Evolutionary conservation across 1,140 invertebrate genomes (phyloP).

Genomic region (Diabrotica virgifera): DNA sequence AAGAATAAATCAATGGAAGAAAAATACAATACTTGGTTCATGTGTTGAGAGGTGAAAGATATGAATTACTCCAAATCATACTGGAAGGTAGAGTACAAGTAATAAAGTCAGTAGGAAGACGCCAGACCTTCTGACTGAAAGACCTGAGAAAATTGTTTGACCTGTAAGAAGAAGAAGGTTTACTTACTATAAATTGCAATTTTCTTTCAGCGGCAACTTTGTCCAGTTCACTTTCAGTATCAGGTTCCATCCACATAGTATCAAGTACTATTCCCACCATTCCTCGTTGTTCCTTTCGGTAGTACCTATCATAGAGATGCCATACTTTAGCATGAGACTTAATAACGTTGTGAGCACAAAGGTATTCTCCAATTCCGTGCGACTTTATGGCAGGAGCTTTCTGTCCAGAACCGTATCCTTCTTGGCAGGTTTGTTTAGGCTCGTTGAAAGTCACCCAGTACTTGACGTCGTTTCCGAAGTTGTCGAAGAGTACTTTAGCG

Average conservation of each 20-base stretch:
- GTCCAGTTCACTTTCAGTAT: conserved; percentile 15
- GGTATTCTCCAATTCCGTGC: conserved; percentile 37
- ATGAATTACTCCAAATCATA: too few species aligned
- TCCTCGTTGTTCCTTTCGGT: conserved; percentile 37
- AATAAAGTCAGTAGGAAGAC: neutral
- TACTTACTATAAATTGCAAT: conserved; percentile 51
- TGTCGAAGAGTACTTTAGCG: conserved; percentile 36
- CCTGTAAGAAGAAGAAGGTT: neutral
- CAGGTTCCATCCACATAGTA: conserved; percentile 22
- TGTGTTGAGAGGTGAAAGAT: too few species aligned
- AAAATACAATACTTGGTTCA: too few species aligned
- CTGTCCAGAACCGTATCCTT: conserved; percentile 26
- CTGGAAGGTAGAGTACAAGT: neutral
- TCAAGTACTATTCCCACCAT: conserved; percentile 51
- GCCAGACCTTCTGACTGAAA: too few species aligned
- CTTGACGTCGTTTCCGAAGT: conserved; percentile 45
- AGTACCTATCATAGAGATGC: conserved; percentile 37
- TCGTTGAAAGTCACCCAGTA: conserved; percentile 56
- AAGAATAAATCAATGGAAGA: too few species aligned
- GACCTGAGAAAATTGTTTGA: too few species aligned
- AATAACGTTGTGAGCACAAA: conserved; percentile 36
- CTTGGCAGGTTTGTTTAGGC: conserved; percentile 43
- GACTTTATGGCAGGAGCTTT: conserved; percentile 33
- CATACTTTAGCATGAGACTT: conserved; percentile 39
- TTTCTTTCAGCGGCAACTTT: conserved; percentile 44